These are phyloP conservation scores for Notolepis coatsorum DNA, from an alignment of 2,797 vertebrate species.

Conservation along the genomic window DNA sequence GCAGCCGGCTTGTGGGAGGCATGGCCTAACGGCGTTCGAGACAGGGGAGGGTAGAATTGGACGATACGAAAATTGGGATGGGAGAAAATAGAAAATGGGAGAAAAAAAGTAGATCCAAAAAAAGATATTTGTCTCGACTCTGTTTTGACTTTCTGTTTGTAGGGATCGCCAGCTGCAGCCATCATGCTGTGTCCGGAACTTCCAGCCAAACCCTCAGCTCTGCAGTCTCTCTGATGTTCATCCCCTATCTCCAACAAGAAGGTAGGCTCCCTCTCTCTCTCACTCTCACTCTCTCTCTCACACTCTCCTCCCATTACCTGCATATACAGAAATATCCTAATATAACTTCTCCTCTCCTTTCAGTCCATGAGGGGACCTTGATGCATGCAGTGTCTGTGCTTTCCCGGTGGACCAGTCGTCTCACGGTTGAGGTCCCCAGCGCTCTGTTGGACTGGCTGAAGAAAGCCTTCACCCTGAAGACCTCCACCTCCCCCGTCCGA, in stretches of 20 bases:
- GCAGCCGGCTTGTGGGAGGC: too few relatives aligned
- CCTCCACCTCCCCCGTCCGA: slow-evolving; percentile 91
- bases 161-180: slow-evolving; percentile 95
- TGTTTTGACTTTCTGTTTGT: slow-evolving; percentile 23
- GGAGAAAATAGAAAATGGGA: too few relatives aligned
- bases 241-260: slow-evolving; percentile 97
- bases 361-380: slow-evolving; percentile 95
- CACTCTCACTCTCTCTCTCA: not conserved
- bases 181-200: slow-evolving; percentile 90
- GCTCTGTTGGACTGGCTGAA: slow-evolving; percentile 93
- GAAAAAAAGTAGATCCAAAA: too few relatives aligned
- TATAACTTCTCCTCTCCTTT: not conserved
- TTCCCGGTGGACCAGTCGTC: slow-evolving; percentile 90
- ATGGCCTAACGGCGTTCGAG: too few relatives aligned
- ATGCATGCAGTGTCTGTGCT: slow-evolving; percentile 92
- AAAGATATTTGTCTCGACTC: not conserved
- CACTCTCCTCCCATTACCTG: not conserved
- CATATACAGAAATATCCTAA: not conserved
- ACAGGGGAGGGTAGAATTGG: too few relatives aligned
- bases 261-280: slow-evolving; percentile 74
- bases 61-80: too few relatives aligned
- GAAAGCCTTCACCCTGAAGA: slow-evolving; percentile 96
- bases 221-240: slow-evolving; percentile 89
- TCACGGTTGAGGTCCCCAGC: slow-evolving; percentile 88
- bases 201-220: slow-evolving; percentile 92